Conservation (phyloP, 1,140 invertebrate genomes). For the Marisa cornuarietis region DNA sequence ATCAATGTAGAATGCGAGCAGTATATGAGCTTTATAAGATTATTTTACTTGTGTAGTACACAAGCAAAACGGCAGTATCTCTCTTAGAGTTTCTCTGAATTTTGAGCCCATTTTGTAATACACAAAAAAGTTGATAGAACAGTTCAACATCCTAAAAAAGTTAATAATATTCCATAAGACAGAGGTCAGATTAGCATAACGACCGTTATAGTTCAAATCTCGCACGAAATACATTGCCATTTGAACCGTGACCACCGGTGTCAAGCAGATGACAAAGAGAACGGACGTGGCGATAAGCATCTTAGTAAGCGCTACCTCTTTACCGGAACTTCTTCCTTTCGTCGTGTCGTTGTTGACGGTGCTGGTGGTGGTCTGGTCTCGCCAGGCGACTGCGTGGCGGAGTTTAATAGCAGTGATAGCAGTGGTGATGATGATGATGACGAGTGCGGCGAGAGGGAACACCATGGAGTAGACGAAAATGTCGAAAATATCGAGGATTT, state of each 20-base stretch:
- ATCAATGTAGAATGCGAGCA: too few species aligned
- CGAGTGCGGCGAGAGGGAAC: not conserved
- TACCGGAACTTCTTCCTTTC: too few species aligned
- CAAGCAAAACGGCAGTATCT: not conserved
- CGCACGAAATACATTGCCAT: constrained; percentile 15
- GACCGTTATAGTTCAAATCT: constrained; percentile 24
- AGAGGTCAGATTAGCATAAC: constrained; percentile 15
- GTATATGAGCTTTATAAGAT: too few species aligned
- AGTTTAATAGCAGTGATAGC: not conserved
- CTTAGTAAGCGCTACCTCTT: not conserved
- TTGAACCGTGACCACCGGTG: not conserved
- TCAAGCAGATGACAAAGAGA: constrained; percentile 3
- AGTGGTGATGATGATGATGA: constrained; percentile 2
- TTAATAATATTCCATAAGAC: constrained; percentile 19
- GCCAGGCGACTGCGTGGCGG: not conserved
- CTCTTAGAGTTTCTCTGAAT: constrained; percentile 15
- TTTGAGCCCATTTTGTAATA: constrained; percentile 22
- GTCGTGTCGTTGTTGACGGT: not conserved
- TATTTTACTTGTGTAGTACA: not conserved
- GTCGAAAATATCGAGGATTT: constrained; percentile 6
- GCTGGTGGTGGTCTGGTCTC: not conserved
- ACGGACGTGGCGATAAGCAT: not conserved
- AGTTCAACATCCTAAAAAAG: constrained; percentile 18
- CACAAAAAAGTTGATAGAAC: constrained; percentile 21
- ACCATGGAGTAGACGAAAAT: constrained; percentile 1